A percentile compares a stretch with the other conserved stretches of the same genome.
phyloP scores from a whole-genome alignment of 1,140 invertebrate species.

The Varroa destructor region DNA sequence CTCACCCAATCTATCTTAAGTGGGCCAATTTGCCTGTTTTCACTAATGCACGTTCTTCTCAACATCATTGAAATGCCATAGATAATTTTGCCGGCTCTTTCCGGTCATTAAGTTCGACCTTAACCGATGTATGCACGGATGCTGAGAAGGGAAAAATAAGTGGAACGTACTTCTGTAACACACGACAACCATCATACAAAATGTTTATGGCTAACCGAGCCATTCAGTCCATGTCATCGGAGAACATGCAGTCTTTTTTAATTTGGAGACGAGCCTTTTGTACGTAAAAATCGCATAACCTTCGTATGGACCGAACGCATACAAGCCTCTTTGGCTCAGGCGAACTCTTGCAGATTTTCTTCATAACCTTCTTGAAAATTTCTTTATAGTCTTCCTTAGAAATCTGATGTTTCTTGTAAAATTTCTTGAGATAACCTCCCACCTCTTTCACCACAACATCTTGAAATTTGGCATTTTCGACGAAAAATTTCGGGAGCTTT shows the following conservation, averaged over 20 bases:
- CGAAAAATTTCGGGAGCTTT: conserved; percentile 1
- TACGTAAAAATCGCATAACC: neutral
- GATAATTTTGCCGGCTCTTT: too few species aligned
- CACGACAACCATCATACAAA: too few species aligned
- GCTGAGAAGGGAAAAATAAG: too few species aligned
- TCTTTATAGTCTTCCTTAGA: conserved; percentile 26
- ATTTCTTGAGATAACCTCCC: conserved; percentile 15
- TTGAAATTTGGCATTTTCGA: neutral
- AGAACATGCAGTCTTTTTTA: conserved; percentile 14
- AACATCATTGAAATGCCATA: too few species aligned
- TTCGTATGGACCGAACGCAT: conserved; percentile 1
- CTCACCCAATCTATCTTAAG: too few species aligned
- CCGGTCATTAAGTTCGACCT: too few species aligned
- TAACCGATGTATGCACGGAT: too few species aligned
- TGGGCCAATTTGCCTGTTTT: too few species aligned
- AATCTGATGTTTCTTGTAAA: conserved; percentile 24
- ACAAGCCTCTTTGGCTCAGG: neutral
- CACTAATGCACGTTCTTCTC: too few species aligned
- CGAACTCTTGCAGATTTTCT: conserved; percentile 20
- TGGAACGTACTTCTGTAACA: too few species aligned
- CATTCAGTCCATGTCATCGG: neutral
- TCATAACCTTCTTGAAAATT: conserved; percentile 22
- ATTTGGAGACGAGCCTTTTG: conserved; percentile 1
- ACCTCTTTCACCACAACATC: conserved; percentile 17
- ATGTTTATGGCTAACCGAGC: too few species aligned